Percentiles rank a stretch among this genome's conserved stretches.
Conservation (phyloP, 1,140 invertebrate genomes). For the Calliopsis andreniformis region DNA sequence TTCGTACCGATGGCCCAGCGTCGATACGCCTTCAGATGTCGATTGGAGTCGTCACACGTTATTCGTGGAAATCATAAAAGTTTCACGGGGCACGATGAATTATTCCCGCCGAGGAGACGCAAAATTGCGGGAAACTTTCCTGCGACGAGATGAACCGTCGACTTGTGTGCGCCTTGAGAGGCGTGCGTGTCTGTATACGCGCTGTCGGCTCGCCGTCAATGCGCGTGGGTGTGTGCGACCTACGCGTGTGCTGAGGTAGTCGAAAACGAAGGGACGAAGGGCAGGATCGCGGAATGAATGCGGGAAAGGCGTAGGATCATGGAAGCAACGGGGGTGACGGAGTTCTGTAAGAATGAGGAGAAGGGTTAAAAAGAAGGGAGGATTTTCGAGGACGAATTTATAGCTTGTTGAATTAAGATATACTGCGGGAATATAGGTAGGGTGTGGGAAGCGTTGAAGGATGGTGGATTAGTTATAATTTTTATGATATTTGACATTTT, state of each 20-base stretch:
- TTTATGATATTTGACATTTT: too few species aligned
- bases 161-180: neutral
- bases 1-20: neutral
- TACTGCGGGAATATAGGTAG: neutral
- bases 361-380: conserved; percentile 59
- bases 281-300: conserved; percentile 64
- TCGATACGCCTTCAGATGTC: conserved; percentile 58
- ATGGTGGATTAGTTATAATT: too few species aligned
- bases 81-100: conserved; percentile 70
- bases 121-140: conserved; percentile 68
- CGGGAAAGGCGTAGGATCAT: conserved; percentile 62
- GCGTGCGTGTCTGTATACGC: neutral
- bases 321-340: conserved; percentile 27
- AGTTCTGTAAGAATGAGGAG: conserved; percentile 47
- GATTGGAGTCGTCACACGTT: conserved; percentile 64
- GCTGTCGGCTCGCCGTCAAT: neutral
- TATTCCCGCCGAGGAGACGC: conserved; percentile 66
- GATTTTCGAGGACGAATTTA: conserved; percentile 48
- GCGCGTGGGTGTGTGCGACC: conserved; percentile 14
- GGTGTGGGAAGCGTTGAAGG: neutral
- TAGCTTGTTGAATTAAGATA: conserved; percentile 47
- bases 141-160: conserved; percentile 43
- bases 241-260: conserved; percentile 33
- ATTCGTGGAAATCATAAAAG: conserved; percentile 69
- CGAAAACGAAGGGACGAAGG: conserved; percentile 55